A percentile compares a stretch with the other conserved stretches of the same genome.
These are phyloP conservation scores for Symphodus melops DNA, from an alignment of 2,113 vertebrate species.

Conservation along the genomic window DNA sequence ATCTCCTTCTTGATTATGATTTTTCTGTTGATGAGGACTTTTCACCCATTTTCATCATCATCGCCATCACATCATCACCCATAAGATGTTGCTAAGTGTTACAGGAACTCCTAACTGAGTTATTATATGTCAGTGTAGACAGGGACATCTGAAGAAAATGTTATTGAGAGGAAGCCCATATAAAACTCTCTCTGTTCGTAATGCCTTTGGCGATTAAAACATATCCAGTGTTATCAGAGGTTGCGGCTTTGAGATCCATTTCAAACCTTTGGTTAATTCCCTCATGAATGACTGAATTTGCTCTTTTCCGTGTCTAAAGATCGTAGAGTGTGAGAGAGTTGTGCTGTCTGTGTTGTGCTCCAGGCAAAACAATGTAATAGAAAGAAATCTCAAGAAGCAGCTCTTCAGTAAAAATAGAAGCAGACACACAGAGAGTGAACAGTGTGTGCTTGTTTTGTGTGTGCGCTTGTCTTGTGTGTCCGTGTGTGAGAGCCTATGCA, in stretches of 20 bases:
- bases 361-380: background rate
- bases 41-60: background rate
- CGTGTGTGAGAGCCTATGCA: too few relatives aligned
- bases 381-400: background rate
- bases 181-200: background rate
- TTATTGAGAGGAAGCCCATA: background rate
- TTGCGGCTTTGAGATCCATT: background rate
- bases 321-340: background rate
- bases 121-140: background rate
- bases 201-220: background rate
- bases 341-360: background rate
- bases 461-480: too few relatives aligned
- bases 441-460: too few relatives aligned
- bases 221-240: background rate
- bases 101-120: background rate
- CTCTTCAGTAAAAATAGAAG: slow-evolving; percentile 6
- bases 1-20: too few relatives aligned
- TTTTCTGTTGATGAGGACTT: background rate
- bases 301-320: slow-evolving; percentile 11
- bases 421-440: background rate
- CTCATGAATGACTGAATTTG: background rate
- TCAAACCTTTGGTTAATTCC: slow-evolving; percentile 1
- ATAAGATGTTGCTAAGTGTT: background rate
- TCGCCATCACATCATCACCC: background rate
- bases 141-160: background rate